Evolutionary conservation across 2,113 vertebrate species (phyloP).

Genomic region (Psammodynastes pulverulentus): DNA sequence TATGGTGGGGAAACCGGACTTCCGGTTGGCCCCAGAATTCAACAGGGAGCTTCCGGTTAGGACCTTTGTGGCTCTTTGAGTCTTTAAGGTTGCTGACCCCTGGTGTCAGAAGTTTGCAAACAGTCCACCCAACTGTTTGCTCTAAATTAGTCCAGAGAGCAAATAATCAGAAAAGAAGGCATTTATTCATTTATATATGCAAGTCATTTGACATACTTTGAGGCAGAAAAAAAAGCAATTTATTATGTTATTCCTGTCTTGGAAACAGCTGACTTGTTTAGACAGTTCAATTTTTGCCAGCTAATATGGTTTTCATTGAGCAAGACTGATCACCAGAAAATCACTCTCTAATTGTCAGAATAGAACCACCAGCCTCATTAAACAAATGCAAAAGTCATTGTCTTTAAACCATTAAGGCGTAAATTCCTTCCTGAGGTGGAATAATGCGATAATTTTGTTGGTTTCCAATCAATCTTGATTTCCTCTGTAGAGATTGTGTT

Average conservation of each 20-base stretch:
- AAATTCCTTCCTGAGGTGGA: constrained; percentile 2
- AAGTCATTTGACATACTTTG: background rate
- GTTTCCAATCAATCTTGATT: background rate
- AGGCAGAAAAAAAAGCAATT: background rate
- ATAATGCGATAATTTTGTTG: background rate
- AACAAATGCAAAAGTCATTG: background rate
- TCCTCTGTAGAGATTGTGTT: background rate
- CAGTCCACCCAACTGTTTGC: background rate
- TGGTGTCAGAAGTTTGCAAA: too few species aligned
- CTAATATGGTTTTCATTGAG: constrained; percentile 4
- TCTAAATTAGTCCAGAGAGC: background rate
- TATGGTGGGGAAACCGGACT: too few species aligned
- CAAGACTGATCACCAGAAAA: background rate
- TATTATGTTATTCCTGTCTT: background rate
- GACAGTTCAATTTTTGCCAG: background rate
- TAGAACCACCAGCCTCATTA: background rate
- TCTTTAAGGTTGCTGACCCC: too few species aligned
- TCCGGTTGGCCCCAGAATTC: too few species aligned
- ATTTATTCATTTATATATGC: background rate
- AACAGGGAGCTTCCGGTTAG: too few species aligned
- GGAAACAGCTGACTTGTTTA: background rate
- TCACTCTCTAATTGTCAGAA: background rate
- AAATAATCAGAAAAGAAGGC: too few species aligned
- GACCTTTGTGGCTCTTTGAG: too few species aligned
- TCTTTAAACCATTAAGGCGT: background rate